phyloP scores from a whole-genome alignment of 2,888 invertebrate genomes.

The Entomobrya multifasciata region DNA sequence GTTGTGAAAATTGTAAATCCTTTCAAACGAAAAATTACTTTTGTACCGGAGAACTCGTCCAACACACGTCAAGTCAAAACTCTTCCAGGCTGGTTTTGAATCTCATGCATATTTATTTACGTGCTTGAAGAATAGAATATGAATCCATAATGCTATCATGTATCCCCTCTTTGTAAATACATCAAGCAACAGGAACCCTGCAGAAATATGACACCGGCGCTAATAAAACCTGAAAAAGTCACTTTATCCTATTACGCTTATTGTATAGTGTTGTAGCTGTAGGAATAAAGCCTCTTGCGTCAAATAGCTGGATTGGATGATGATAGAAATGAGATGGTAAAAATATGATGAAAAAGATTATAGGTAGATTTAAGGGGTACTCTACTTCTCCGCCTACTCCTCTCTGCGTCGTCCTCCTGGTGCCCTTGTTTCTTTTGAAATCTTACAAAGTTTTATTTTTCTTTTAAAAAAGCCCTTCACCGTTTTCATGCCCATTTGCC shows the following conservation, averaged over 20 bases:
- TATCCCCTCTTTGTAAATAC: not conserved
- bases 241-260: slow-evolving; percentile 16
- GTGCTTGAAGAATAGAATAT: not conserved
- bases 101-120: not conserved
- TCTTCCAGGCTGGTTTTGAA: not conserved
- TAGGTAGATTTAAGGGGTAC: no score
- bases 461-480: no score
- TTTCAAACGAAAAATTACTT: not conserved
- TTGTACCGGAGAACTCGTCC: not conserved
- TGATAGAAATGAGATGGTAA: not conserved
- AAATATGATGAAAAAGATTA: no score
- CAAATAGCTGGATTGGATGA: not conserved
- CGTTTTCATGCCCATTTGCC: no score
- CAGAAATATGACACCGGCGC: slow-evolving; percentile 1
- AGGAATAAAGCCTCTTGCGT: not conserved
- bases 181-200: slow-evolving; percentile 9
- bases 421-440: no score
- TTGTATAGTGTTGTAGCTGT: not conserved
- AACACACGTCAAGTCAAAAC: not conserved
- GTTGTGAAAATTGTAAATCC: no score
- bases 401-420: no score
- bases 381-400: no score
- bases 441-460: no score
- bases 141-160: slow-evolving; percentile 1
- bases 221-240: slow-evolving; percentile 38